These are phyloP conservation scores for Drosophila ohnishii DNA, from an alignment of 1,140 invertebrate species.

Conservation along the genomic window DNA sequence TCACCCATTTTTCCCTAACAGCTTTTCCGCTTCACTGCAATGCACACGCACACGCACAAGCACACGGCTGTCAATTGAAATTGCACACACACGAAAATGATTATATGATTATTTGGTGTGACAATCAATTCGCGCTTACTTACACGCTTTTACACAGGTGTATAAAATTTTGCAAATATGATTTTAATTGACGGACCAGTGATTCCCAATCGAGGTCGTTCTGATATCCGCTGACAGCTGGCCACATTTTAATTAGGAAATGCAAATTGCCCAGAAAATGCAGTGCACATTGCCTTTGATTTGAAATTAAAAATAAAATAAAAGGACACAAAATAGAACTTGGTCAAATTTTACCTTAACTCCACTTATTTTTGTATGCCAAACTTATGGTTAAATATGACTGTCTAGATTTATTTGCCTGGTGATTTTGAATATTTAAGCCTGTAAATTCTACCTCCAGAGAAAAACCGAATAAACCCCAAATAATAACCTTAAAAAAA, in stretches of 20 bases:
- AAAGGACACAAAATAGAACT: too few relatives aligned
- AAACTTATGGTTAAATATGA: too few relatives aligned
- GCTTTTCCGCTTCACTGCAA: conserved; percentile 38
- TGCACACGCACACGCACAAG: not conserved
- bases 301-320: too few relatives aligned
- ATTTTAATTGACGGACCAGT: conserved; percentile 22
- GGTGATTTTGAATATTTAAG: too few relatives aligned
- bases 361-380: too few relatives aligned
- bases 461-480: too few relatives aligned
- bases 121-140: conserved; percentile 18
- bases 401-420: too few relatives aligned
- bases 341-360: too few relatives aligned
- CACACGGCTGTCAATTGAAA: conserved; percentile 17
- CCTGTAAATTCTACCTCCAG: too few relatives aligned
- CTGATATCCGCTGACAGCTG: not conserved
- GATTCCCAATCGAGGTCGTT: not conserved
- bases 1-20: not conserved
- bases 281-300: too few relatives aligned
- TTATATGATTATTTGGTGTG: conserved; percentile 12
- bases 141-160: conserved; percentile 6
- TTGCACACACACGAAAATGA: conserved; percentile 10
- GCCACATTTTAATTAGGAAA: conserved; percentile 1
- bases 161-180: not conserved
- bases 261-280: not conserved
- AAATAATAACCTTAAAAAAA: too few relatives aligned